Evolutionary conservation across 2,888 invertebrate genomes (phyloP).

Genomic region (Microctonus hyperodae): DNA sequence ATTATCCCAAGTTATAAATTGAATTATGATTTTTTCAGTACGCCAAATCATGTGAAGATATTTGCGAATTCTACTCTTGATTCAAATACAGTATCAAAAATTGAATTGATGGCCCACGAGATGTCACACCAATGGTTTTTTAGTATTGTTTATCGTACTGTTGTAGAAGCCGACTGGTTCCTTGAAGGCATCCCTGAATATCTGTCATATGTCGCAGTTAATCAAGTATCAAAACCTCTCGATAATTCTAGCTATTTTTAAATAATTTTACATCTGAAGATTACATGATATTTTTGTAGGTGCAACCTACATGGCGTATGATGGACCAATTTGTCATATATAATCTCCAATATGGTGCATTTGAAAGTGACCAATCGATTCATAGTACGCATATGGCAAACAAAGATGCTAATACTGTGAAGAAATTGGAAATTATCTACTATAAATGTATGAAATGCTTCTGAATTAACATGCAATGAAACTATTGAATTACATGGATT

Average conservation of each 20-base stretch:
- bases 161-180: constrained; percentile 64
- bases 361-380: constrained; percentile 64
- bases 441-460: constrained; percentile 65
- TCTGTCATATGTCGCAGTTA: constrained; percentile 63
- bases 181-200: constrained; percentile 67
- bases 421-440: constrained; percentile 68
- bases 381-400: constrained; percentile 70
- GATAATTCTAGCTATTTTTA: too few species aligned
- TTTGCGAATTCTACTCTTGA: constrained; percentile 36
- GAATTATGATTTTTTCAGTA: constrained; percentile 35
- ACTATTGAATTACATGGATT: constrained; percentile 30
- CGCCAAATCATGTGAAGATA: constrained; percentile 38
- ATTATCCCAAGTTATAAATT: background rate
- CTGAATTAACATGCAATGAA: too few species aligned
- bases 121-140: constrained; percentile 68
- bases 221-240: too few species aligned
- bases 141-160: constrained; percentile 57
- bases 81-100: constrained; percentile 36
- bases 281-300: constrained; percentile 21
- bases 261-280: too few species aligned
- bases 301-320: constrained; percentile 54
- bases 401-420: too few species aligned
- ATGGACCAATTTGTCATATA: constrained; percentile 66
- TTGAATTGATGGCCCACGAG: constrained; percentile 65
- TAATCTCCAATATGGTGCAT: constrained; percentile 61